These are phyloP conservation scores for Callipepla californica DNA, from an alignment of 2,113 vertebrate genomes.

Conservation along the genomic window DNA sequence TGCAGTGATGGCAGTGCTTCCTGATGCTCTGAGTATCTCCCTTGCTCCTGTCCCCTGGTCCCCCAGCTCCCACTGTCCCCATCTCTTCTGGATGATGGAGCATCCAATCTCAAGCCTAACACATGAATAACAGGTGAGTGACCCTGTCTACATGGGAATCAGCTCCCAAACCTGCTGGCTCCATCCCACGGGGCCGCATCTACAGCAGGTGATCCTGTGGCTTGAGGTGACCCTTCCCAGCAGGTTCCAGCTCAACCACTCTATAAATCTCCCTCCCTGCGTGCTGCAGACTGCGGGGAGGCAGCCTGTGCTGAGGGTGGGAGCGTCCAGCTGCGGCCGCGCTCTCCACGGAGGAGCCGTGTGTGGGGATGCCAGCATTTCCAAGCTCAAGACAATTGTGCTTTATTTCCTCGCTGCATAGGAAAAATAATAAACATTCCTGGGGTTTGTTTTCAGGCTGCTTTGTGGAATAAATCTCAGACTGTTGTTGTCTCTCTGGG, in stretches of 20 bases:
- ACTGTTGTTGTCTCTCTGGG: constrained; percentile 52
- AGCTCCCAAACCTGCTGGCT: not conserved
- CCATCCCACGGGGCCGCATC: rapidly evolving
- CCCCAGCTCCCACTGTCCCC: not conserved
- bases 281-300: rapidly evolving
- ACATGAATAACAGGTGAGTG: not conserved
- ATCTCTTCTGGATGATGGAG: not conserved
- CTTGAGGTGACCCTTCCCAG: not conserved
- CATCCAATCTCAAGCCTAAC: not conserved
- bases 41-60: not conserved
- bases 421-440: constrained; percentile 69
- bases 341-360: constrained; percentile 14
- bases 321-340: constrained; percentile 28
- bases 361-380: constrained; percentile 55
- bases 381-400: constrained; percentile 58
- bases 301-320: constrained; percentile 40
- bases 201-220: not conserved
- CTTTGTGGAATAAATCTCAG: constrained; percentile 66
- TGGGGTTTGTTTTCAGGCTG: constrained; percentile 59
- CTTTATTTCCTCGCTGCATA: constrained; percentile 60
- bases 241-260: not conserved
- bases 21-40: not conserved
- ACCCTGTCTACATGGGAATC: not conserved
- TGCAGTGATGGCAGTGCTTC: not conserved
- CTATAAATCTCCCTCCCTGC: not conserved